Evolutionary conservation across 2,113 vertebrate species (phyloP).

Genomic region (Oncorhynchus tshawytscha): DNA sequence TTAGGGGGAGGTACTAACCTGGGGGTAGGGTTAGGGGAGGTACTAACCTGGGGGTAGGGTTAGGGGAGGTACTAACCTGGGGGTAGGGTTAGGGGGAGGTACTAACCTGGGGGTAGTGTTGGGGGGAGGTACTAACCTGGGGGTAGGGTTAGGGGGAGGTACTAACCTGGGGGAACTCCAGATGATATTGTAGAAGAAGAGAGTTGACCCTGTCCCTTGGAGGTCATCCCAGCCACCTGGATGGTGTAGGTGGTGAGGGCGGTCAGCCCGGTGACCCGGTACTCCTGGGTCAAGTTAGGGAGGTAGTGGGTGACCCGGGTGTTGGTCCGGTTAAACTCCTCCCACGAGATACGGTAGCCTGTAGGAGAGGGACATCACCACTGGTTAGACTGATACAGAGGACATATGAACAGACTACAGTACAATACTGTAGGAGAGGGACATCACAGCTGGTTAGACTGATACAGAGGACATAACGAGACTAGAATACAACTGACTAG

Average conservation of each 20-base stretch:
- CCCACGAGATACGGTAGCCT: constrained; percentile 99
- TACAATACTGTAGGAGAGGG: constrained; percentile 65
- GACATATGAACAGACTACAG: background rate
- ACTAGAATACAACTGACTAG: background rate
- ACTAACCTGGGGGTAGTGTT: constrained; percentile 39
- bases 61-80: constrained; percentile 78
- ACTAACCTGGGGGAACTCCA: constrained; percentile 92
- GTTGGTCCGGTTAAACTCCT: constrained; percentile 97
- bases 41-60: no score
- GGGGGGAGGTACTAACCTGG: no score
- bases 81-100: constrained; percentile 82
- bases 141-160: no score
- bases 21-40: no score
- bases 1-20: no score
- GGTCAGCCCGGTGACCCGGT: constrained; percentile 92
- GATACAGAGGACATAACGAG: no score
- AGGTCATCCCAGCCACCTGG: constrained; percentile 95
- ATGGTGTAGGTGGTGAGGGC: constrained; percentile 98
- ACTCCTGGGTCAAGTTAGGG: constrained; percentile 92
- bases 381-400: background rate
- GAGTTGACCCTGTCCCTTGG: constrained; percentile 91
- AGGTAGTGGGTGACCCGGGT: constrained; percentile 95
- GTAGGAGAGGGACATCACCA: background rate
- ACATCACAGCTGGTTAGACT: background rate
- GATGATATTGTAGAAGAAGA: constrained; percentile 97